Percentiles rank a stretch among this genome's conserved stretches.
Conservation (phyloP, 2,113 vertebrate species). For the Platichthys stellatus region DNA sequence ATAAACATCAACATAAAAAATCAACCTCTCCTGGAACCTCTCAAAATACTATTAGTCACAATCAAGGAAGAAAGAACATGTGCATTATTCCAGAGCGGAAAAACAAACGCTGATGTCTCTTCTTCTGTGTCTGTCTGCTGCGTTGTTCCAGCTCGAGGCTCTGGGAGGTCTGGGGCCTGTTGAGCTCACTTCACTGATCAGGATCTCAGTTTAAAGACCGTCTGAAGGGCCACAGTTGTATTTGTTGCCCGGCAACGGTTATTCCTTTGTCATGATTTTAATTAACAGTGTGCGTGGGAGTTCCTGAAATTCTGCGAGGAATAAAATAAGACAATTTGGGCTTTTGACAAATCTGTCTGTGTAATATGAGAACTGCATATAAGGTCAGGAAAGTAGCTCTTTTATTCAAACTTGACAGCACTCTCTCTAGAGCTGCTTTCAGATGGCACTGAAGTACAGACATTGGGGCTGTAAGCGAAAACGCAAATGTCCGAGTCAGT, state of each 20-base stretch:
- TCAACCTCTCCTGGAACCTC: too few relatives aligned
- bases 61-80: conserved; percentile 30
- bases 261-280: neutral
- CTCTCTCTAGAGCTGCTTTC: too few relatives aligned
- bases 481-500: too few relatives aligned
- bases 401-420: too few relatives aligned
- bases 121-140: neutral
- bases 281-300: conserved; percentile 17
- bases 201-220: neutral
- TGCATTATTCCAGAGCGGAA: conserved; percentile 2
- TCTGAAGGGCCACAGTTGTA: neutral
- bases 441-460: too few relatives aligned
- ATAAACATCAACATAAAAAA: too few relatives aligned
- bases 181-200: neutral
- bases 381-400: too few relatives aligned
- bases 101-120: conserved; percentile 5
- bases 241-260: conserved; percentile 20
- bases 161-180: neutral
- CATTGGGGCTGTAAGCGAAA: too few relatives aligned
- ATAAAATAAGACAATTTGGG: neutral
- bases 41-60: conserved; percentile 55
- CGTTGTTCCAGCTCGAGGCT: neutral
- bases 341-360: conserved; percentile 8
- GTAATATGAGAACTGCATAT: neutral
- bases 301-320: neutral